Base-by-base conservation (phyloP, 2,113 vertebrate species). In the Mystacornis crossleyi region DNA sequence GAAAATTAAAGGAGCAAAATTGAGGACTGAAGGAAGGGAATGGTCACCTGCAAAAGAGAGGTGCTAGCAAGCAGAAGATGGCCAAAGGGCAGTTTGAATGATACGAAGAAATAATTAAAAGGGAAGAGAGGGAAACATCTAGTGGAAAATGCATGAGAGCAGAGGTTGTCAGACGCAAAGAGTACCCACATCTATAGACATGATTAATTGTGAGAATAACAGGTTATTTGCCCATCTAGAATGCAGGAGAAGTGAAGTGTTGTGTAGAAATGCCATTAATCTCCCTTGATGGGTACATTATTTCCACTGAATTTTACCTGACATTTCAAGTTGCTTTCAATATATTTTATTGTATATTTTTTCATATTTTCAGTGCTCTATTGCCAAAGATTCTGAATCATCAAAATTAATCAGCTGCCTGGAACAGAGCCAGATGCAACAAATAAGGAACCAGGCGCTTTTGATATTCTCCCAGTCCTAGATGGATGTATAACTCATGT, bases 321-420 rank as follows among this genome's bases (percentile, higher is more conserved):
- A 91, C 91, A 77, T 96, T 97, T 97, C 84, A 96, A 94, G 90
- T 96, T 96, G 79, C 86, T 96, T 96, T 97, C 94, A 94, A 90
- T 94, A 91, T 95, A 94, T 96, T 95, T 94, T 96, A 97, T 93
- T 95, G 83, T 93, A 67, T 86, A 88, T 97, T 94, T 95, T 85
- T 92, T 86, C 84, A 86, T 81, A 79, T 81, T 96, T 95, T 90
- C 94, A 89, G 48, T 86, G 71, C 55, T 95, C 60, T 57, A 45
- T 83, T 87, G 65, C 86, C 70, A 93, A 97, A 90, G 43, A 91
- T 93, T 98, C 94, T 97, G 89, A 96, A 89, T 94, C 95, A 96
- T 95, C 88, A 95, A 93, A 96, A 96, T 97, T 80, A 93, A 93
- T 92, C 91, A 96, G 81, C 28, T 94, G 71, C 14, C 62, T 96